These are phyloP conservation scores for Mionectes macconnelli DNA, from an alignment of 2,113 vertebrate genomes.

Conservation along the genomic window DNA sequence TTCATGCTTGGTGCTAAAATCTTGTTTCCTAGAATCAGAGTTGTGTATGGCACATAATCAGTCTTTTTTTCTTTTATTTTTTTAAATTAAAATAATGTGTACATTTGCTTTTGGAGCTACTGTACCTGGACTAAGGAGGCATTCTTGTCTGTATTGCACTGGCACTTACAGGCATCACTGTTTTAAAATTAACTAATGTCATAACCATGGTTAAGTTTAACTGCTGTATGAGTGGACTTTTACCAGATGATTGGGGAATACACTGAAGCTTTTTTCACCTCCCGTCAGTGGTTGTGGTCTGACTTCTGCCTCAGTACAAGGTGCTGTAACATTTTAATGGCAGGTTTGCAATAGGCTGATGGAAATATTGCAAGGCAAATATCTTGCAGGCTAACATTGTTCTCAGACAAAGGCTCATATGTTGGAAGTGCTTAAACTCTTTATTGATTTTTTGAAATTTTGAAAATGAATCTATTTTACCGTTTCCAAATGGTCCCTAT, in stretches of 20 bases:
- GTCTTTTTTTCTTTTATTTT: not conserved
- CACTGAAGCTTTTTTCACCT: not conserved
- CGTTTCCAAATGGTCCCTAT: not conserved
- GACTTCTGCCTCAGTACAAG: not conserved
- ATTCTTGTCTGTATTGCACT: not conserved
- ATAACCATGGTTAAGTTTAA: not conserved
- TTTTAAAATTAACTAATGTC: not conserved
- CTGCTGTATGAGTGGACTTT: not conserved
- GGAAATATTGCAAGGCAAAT: not conserved
- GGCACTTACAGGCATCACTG: not conserved
- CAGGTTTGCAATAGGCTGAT: not conserved
- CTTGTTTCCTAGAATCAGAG: not conserved
- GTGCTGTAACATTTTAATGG: not conserved
- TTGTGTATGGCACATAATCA: not conserved
- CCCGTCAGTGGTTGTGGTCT: not conserved
- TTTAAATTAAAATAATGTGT: not conserved
- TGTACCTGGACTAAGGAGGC: not conserved
- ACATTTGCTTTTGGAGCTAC: not conserved
- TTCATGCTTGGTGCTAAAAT: not conserved
- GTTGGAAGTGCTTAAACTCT: not conserved
- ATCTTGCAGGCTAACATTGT: not conserved
- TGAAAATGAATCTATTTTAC: not conserved
- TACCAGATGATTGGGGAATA: not conserved
- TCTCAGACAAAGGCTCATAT: not conserved
- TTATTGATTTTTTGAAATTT: not conserved